Conservation (phyloP, 2,797 vertebrate genomes). For the Bradypodion pumilum region DNA sequence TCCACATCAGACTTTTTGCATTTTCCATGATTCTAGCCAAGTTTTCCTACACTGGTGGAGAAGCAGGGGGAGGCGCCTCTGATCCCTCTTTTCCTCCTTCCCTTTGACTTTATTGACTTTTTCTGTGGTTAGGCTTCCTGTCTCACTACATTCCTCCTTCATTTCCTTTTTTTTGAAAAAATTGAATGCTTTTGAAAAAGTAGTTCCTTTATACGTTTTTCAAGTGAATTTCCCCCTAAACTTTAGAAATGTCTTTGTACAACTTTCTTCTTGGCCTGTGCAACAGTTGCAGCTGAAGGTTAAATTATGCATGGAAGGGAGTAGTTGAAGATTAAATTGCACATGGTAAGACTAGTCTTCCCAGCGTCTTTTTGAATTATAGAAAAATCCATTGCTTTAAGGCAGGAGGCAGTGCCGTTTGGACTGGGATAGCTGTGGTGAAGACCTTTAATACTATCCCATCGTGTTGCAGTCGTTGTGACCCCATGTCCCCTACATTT, state of each 20-base stretch:
- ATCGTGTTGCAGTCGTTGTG: background rate
- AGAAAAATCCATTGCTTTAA: background rate
- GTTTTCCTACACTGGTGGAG: slow-evolving; percentile 29
- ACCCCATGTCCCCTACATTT: no score
- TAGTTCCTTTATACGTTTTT: background rate
- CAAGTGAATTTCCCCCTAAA: background rate
- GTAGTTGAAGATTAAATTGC: background rate
- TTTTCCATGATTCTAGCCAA: background rate
- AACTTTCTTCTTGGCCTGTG: background rate
- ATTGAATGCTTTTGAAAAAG: background rate
- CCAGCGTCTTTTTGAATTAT: background rate
- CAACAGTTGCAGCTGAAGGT: background rate
- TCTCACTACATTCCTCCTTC: no score
- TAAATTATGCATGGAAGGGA: background rate
- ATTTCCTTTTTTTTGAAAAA: background rate
- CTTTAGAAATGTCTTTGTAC: background rate
- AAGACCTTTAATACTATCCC: no score
- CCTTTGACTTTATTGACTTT: background rate
- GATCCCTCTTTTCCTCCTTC: background rate
- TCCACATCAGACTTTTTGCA: background rate
- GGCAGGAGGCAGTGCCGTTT: no score
- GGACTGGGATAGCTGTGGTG: background rate
- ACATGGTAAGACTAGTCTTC: background rate
- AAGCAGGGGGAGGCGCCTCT: background rate
- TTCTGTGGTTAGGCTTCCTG: background rate